Percentiles rank a stretch among this genome's conserved stretches.
These are phyloP conservation scores for Pandemis heparana DNA, from an alignment of 2,888 invertebrate species.

Conservation along the genomic window DNA sequence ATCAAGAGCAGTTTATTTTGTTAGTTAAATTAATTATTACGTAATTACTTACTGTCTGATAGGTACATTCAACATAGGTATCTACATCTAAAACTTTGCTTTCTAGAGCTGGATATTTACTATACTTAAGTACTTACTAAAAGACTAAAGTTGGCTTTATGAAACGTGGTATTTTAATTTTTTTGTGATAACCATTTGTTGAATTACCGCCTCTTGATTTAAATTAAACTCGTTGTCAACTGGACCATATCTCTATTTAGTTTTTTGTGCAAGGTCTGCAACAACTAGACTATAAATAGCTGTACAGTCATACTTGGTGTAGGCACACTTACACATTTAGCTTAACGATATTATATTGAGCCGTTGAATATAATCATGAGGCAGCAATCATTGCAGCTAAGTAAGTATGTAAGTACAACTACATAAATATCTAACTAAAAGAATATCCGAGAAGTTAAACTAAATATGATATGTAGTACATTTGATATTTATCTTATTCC, in stretches of 20 bases:
- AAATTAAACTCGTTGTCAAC: slow-evolving; percentile 10
- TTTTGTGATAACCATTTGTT: not conserved
- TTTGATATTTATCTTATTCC: not conserved
- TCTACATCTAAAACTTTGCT: not conserved
- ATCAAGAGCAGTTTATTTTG: not conserved
- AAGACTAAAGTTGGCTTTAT: not conserved
- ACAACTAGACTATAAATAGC: slow-evolving; percentile 34
- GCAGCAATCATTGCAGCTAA: slow-evolving; percentile 3
- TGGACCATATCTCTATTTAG: slow-evolving; percentile 33
- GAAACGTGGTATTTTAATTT: not conserved
- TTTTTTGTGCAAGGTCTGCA: slow-evolving; percentile 29
- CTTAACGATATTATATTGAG: slow-evolving; percentile 27
- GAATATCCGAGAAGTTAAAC: not conserved
- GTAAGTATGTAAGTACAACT: too few species aligned
- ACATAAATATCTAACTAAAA: not conserved
- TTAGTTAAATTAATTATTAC: not conserved
- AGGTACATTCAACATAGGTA: not conserved
- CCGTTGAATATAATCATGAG: slow-evolving; percentile 26
- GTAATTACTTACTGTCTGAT: not conserved
- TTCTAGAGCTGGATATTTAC: not conserved
- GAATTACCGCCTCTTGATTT: not conserved
- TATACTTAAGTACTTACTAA: too few species aligned
- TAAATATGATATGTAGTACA: not conserved
- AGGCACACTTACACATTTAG: slow-evolving; percentile 25
- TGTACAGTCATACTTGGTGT: slow-evolving; percentile 30